Base-by-base conservation (phyloP, 2,888 invertebrate genomes). In the Acrobasis suavella region DNA sequence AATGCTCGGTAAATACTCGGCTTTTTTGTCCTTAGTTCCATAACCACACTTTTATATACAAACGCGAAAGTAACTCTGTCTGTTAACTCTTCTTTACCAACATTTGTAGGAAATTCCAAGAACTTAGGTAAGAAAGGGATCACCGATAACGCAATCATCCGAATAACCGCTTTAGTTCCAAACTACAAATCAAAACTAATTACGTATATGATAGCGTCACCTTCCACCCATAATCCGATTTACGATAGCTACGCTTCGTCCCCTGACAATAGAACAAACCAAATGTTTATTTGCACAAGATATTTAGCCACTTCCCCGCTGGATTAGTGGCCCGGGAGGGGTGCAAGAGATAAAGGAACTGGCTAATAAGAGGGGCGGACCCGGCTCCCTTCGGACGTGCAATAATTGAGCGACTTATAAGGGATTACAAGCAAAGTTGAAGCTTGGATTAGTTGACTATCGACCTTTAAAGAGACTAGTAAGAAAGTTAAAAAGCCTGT, bases 261-360 rank as follows among this genome's bases (percentile, higher is more conserved):
- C 87, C 87, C 76, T 79, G 80, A 87, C 89, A 89, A 90, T 87
- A 80, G 82, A 78, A 82, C 82, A 81, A 83, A 82, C 86, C 77
- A 74, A 87, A 89, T 91, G 90, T 92, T 91, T 92, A 89, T 92
- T 92, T 92, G 91, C 88, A 90, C 91, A 92, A 92, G 90, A 89
- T 91, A 90, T 91, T 91, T 91, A 91, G 89, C 86, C 89, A 89
- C 91, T 89, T 91, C 89, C 91, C 91, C 82, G 85, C 74, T 86
- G 86, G 90, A 90, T 92, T 89, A 90, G 85, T 81, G 82, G 81
- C 77, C 80, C 86, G 85, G 80, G 82, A 83, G 87, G 89, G 87
- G 85, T 68, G 75, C 75, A 75, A 77, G 76, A 87, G 89, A 89
- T 88, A 89, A 83, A 85, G 81, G 77, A 83, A 77, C 17, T 17